Conservation (phyloP, 2,113 vertebrate genomes). For the Callorhinus ursinus region DNA sequence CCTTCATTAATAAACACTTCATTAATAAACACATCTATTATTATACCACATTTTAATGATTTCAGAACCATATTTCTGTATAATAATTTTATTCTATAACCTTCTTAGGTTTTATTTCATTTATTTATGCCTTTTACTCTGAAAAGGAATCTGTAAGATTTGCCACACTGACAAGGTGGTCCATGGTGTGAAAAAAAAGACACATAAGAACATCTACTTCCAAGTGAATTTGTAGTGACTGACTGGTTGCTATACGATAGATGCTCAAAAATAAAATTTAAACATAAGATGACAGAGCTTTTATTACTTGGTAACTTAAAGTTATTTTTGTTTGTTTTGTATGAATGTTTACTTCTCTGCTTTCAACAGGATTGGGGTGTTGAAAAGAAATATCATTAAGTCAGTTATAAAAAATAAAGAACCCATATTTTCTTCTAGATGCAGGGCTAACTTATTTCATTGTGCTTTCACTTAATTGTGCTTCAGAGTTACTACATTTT, state of each 20-base stretch:
- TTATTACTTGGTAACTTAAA: background rate
- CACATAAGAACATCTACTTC: background rate
- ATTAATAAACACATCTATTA: background rate
- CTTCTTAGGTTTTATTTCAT: background rate
- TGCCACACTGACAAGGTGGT: background rate
- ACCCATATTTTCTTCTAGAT: background rate
- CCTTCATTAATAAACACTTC: background rate
- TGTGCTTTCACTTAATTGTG: background rate
- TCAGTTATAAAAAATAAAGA: background rate
- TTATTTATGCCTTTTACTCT: background rate
- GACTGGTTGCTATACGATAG: background rate
- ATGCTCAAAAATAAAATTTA: background rate
- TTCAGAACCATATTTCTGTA: background rate
- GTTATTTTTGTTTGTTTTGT: background rate
- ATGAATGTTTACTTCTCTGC: background rate
- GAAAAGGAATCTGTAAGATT: background rate
- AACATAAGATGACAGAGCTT: background rate
- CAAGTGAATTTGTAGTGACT: background rate
- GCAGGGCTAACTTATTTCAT: background rate
- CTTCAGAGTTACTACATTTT: background rate
- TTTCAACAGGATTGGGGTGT: rapidly evolving
- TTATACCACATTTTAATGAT: background rate
- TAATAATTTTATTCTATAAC: background rate
- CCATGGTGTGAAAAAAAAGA: rapidly evolving
- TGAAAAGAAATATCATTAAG: background rate